phyloP scores from a whole-genome alignment of 2,113 vertebrate genomes.

The Nothocercus nigrocapillus region DNA sequence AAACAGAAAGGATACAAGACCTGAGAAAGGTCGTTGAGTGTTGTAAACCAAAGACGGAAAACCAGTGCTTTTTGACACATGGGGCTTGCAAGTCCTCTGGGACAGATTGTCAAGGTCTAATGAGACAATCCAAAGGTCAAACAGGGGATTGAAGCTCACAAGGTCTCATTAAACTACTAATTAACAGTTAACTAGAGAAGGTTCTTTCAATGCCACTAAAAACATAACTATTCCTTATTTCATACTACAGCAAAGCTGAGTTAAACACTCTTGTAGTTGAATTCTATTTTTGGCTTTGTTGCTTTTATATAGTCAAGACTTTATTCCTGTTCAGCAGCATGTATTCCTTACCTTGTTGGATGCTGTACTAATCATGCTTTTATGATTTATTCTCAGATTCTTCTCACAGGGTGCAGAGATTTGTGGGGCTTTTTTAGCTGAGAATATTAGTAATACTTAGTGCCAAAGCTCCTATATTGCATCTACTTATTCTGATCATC shows the following conservation, averaged over 20 bases:
- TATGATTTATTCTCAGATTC: slow-evolving; percentile 41
- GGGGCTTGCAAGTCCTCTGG: background rate
- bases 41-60: background rate
- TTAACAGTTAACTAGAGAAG: background rate
- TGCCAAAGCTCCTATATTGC: background rate
- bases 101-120: background rate
- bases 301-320: slow-evolving; percentile 10
- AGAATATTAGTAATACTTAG: slow-evolving; percentile 29
- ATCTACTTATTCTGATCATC: background rate
- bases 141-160: background rate
- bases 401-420: slow-evolving; percentile 1
- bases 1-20: background rate
- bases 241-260: background rate
- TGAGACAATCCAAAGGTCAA: background rate
- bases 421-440: background rate
- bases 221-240: background rate
- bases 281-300: background rate
- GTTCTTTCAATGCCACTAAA: background rate
- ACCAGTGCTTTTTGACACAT: background rate
- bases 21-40: background rate
- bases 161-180: background rate
- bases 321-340: slow-evolving; percentile 18
- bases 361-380: slow-evolving; percentile 31
- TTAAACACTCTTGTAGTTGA: background rate
- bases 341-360: background rate